Conservation (phyloP, 1,140 invertebrate genomes). For the Drosophila santomea region DNA sequence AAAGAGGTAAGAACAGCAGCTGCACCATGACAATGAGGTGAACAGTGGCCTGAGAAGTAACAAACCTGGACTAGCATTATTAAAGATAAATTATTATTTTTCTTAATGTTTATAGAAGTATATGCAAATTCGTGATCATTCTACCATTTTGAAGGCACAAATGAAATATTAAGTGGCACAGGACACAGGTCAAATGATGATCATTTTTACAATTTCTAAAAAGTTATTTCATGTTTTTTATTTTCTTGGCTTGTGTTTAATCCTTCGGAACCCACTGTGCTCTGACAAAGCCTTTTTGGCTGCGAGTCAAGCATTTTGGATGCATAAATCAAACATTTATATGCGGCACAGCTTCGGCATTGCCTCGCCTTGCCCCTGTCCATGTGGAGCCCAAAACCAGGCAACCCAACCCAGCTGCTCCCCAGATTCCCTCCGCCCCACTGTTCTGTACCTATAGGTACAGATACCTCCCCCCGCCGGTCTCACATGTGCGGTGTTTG, state of each 20-base stretch:
- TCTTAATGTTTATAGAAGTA: no score
- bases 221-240: no score
- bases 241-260: neutral
- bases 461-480: neutral
- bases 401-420: constrained; percentile 28
- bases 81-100: neutral
- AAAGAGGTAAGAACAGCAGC: constrained; percentile 55
- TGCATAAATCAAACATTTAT: constrained; percentile 84
- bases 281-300: constrained; percentile 75
- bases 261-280: constrained; percentile 32
- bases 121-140: no score
- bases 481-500: constrained; percentile 65
- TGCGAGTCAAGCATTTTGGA: constrained; percentile 80
- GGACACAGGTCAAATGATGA: no score
- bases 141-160: no score
- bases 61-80: no score
- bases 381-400: constrained; percentile 16
- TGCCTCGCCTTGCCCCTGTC: constrained; percentile 63
- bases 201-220: no score
- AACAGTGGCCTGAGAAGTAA: constrained; percentile 20
- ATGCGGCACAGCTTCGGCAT: constrained; percentile 77
- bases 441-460: neutral
- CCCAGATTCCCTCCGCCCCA: constrained; percentile 1
- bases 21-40: constrained; percentile 52
- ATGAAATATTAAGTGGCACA: no score